Evolutionary conservation across 2,113 vertebrate genomes (phyloP).

Genomic region (Egretta garzetta): DNA sequence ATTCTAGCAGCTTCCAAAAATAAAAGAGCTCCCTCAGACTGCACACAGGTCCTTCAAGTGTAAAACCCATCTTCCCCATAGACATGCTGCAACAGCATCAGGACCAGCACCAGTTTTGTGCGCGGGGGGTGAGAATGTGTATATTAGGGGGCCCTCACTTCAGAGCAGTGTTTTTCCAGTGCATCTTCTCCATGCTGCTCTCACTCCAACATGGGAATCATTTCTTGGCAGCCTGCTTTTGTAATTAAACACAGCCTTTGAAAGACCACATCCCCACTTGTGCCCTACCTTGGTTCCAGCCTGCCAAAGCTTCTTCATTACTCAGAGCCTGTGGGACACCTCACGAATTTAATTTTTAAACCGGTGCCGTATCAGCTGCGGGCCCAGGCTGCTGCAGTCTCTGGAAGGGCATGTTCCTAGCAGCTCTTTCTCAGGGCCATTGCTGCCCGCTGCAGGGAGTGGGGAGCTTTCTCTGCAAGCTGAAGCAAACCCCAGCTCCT

Average conservation of each 20-base stretch:
- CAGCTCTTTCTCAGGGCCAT: neutral
- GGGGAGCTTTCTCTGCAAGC: neutral
- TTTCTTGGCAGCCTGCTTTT: slow-evolving; percentile 18
- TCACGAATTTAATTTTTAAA: neutral
- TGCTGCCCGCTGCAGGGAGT: neutral
- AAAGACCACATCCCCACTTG: neutral
- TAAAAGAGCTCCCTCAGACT: neutral
- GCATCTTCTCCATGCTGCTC: neutral
- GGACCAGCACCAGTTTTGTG: neutral
- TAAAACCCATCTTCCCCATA: neutral
- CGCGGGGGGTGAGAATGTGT: neutral
- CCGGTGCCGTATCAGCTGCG: neutral
- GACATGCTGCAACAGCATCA: neutral
- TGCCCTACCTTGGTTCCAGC: neutral
- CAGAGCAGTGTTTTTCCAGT: neutral
- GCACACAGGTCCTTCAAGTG: neutral
- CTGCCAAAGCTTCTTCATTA: slow-evolving; percentile 29
- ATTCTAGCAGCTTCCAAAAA: neutral
- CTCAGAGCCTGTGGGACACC: neutral
- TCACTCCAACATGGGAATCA: neutral
- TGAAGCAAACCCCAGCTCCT: neutral
- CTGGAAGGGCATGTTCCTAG: neutral
- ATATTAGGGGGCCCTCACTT: neutral
- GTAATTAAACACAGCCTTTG: neutral
- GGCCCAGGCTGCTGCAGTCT: neutral